Evolutionary conservation across 1,140 invertebrate species (phyloP).

Genomic region (Battus philenor): DNA sequence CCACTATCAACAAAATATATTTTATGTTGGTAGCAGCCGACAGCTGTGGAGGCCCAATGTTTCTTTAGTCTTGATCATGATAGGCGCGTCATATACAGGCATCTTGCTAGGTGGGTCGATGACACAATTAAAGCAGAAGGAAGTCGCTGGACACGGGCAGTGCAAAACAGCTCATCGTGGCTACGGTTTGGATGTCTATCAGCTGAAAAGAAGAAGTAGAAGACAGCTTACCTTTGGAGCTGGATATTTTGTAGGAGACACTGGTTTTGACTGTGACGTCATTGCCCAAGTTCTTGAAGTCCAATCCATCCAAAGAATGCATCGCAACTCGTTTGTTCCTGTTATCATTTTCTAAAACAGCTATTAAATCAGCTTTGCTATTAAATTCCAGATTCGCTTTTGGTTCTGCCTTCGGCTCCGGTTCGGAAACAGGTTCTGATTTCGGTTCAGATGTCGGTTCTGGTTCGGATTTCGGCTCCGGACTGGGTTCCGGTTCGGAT

Average conservation of each 20-base stretch:
- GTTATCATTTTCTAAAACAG: conserved; percentile 45
- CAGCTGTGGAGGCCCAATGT: too few species aligned
- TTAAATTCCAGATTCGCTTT: not conserved
- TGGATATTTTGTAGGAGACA: conserved; percentile 82
- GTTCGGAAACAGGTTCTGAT: conserved; percentile 40
- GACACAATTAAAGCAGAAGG: too few species aligned
- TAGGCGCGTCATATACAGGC: too few species aligned
- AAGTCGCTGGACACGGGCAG: too few species aligned
- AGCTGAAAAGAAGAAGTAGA: too few species aligned
- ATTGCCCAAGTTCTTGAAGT: conserved; percentile 68
- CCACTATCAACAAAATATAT: too few species aligned
- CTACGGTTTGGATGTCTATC: too few species aligned
- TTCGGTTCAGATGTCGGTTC: conserved; percentile 61
- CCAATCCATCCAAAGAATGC: conserved; percentile 61
- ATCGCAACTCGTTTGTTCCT: conserved; percentile 76
- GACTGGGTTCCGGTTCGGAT: conserved; percentile 56
- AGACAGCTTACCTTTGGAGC: conserved; percentile 64
- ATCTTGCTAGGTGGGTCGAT: too few species aligned
- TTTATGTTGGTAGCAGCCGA: too few species aligned
- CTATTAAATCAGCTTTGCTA: conserved; percentile 41
- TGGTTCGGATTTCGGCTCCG: conserved; percentile 51
- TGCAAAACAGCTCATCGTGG: too few species aligned
- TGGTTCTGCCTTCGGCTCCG: conserved; percentile 54
- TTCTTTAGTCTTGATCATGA: too few species aligned
- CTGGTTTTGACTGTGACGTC: conserved; percentile 84